Conservation (phyloP, 2,797 vertebrate genomes). For the Phataginus tricuspis region DNA sequence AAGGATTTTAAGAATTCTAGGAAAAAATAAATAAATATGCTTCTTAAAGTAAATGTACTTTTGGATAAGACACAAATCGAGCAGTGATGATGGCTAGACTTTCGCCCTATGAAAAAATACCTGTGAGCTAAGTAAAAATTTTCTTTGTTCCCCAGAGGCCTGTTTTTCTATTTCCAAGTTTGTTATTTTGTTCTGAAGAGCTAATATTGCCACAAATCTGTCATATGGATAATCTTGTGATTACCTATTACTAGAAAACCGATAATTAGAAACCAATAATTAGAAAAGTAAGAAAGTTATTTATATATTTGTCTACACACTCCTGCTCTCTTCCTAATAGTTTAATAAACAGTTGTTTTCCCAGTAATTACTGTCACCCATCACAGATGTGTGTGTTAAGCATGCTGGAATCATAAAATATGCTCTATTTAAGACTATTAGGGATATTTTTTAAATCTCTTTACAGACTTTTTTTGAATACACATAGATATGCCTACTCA, state of each 20-base stretch:
- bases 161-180: background rate
- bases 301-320: background rate
- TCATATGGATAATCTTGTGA: background rate
- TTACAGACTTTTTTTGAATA: background rate
- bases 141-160: background rate
- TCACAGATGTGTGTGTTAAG: constrained; percentile 28
- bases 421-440: constrained; percentile 8
- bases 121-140: background rate
- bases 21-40: background rate
- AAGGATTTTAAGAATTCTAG: background rate
- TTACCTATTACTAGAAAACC: constrained; percentile 7
- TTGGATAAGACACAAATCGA: background rate
- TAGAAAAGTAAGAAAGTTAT: constrained; percentile 52
- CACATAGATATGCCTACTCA: background rate
- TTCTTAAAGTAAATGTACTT: background rate
- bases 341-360: constrained; percentile 35
- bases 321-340: background rate
- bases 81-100: background rate
- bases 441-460: background rate
- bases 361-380: background rate
- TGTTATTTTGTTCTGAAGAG: background rate
- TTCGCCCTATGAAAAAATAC: background rate
- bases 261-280: constrained; percentile 56
- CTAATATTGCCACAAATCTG: constrained; percentile 7
- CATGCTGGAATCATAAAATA: background rate